Conservation (phyloP, 2,797 vertebrate genomes). For the Semaprochilodus insignis region DNA sequence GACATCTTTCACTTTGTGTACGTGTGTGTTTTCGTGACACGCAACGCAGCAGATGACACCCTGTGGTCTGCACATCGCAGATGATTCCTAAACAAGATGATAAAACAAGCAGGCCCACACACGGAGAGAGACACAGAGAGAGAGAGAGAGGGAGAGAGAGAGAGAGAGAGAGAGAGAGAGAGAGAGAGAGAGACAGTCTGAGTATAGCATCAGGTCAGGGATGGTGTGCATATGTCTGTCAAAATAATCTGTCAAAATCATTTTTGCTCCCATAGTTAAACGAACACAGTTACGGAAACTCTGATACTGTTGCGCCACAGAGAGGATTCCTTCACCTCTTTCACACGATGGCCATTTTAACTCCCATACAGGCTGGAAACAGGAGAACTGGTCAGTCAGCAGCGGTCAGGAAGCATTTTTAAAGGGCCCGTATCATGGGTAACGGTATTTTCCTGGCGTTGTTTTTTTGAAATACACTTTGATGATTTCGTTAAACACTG, state of each 20-base stretch:
- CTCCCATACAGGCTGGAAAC: background rate
- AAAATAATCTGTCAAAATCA: background rate
- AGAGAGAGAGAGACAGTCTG: background rate
- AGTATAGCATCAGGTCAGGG: slow-evolving; percentile 4
- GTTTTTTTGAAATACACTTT: too few species aligned
- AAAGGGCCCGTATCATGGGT: too few species aligned
- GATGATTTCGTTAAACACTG: too few species aligned
- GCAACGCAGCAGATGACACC: slow-evolving; percentile 63
- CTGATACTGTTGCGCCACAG: background rate
- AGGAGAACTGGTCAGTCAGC: background rate
- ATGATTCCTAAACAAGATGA: slow-evolving; percentile 81
- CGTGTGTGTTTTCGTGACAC: slow-evolving; percentile 49
- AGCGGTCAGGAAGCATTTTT: background rate
- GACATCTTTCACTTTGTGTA: slow-evolving; percentile 35
- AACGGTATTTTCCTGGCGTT: too few species aligned
- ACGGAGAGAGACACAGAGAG: slow-evolving; percentile 62
- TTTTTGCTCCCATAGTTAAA: background rate
- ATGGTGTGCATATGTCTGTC: slow-evolving; percentile 17
- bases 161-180: slow-evolving; percentile 22
- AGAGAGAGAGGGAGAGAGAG: slow-evolving; percentile 22
- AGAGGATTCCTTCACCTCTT: background rate
- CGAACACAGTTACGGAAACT: background rate
- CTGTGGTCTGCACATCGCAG: slow-evolving; percentile 74
- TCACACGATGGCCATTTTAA: background rate
- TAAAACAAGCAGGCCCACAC: slow-evolving; percentile 81